phyloP scores from a whole-genome alignment of 2,888 invertebrate species.

The Parasteatoda lunata region DNA sequence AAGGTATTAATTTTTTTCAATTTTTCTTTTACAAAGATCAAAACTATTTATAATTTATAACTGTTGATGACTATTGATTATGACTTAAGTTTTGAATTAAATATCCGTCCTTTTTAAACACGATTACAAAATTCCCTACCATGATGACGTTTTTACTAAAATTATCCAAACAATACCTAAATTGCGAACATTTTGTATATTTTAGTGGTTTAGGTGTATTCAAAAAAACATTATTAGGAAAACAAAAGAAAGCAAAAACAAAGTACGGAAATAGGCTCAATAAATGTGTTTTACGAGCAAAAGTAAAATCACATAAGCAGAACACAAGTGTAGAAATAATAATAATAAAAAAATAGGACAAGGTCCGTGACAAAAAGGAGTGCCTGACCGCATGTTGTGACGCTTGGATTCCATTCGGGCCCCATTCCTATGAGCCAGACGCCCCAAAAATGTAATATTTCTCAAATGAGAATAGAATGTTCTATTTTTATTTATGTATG shows the following conservation, averaged over 20 bases:
- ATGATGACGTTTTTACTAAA: too few species aligned
- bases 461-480: conserved; percentile 8
- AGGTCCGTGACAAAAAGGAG: conserved; percentile 28
- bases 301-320: neutral
- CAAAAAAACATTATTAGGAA: neutral
- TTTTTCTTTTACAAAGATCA: too few species aligned
- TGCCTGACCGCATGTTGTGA: conserved; percentile 6
- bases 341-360: conserved; percentile 23
- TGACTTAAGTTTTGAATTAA: too few species aligned
- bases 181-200: neutral
- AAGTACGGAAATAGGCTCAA: neutral
- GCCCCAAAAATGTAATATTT: conserved; percentile 25
- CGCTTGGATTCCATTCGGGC: conserved; percentile 29
- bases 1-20: too few species aligned
- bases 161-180: too few species aligned
- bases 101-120: too few species aligned
- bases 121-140: too few species aligned
- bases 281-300: neutral
- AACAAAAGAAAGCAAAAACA: neutral
- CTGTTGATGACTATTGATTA: too few species aligned
- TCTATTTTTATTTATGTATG: neutral
- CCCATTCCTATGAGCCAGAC: conserved; percentile 36
- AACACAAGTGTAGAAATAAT: conserved; percentile 4
- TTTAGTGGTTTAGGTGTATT: neutral
- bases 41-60: too few species aligned